Base-by-base conservation (phyloP, 2,113 vertebrate species). In the Larimichthys polyactis region DNA sequence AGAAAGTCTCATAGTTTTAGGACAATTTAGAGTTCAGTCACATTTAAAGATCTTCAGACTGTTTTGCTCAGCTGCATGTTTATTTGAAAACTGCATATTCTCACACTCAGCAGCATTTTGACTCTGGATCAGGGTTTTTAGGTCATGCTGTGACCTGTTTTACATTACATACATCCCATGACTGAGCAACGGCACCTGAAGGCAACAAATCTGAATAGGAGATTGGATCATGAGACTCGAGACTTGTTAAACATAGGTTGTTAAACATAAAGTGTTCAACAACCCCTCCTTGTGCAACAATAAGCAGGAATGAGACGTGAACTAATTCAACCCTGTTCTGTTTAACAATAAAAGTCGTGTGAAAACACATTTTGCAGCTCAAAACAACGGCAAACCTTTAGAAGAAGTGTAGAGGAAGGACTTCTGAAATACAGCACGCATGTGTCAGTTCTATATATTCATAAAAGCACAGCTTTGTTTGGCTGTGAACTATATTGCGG, bases 131-230 rank as follows among this genome's bases (percentile, higher is more conserved):
- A 67, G 36, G 36, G 36, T 58, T 67, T 62, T 22, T 54, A 70
- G 27, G 64, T 58, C 67, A 12, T 0, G 24, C 27, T 58, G 54
- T 66, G 72, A 17, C 24, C 62, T 40, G 4, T 49, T 77, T 80
- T 75, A 54, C 29, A 24, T 24, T 24, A 24, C 24, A 24, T 24
- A 24, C 24, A 51, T 66, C 66, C 62, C 2, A 57, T 40, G 36
- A 57, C 70, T 3, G 69, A 79, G 72, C 67, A 57, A 16, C 75
- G 15, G 75, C 67, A 75, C 74, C 77, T 57, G 69, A 83, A 81
- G 54, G 80, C 81, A 75, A 79, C 78, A 55, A 71, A 60, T 70
- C 71, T 84, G 79, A 79, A 84, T 46, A 49, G 32, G 44, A 79
- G 71, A 81, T 89, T 78, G 84, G 44, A 82, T 60, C 46, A 27